Percentiles rank a stretch among this genome's conserved stretches.
Conservation (phyloP, 2,888 invertebrate species). For the Lasius platythorax region DNA sequence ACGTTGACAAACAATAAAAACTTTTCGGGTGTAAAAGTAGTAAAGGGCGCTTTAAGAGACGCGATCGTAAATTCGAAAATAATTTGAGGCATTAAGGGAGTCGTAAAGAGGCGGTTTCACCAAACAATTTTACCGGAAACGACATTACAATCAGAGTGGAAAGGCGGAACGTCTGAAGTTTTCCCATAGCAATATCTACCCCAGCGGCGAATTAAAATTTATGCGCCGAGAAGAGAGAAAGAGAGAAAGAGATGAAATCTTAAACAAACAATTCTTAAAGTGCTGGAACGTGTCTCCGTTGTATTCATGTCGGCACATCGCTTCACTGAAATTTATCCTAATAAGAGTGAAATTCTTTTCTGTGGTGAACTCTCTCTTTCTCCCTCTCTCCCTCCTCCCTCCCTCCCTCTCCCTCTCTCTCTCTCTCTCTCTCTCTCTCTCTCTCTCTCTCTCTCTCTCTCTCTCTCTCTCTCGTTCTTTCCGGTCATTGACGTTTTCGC, state of each 20-base stretch:
- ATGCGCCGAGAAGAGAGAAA: conserved; percentile 52
- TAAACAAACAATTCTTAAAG: conserved; percentile 61
- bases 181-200: conserved; percentile 59
- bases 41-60: conserved; percentile 31
- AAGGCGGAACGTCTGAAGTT: conserved; percentile 40
- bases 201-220: conserved; percentile 66
- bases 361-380: not conserved
- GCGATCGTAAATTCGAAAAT: conserved; percentile 50
- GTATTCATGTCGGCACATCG: conserved; percentile 32
- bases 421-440: not conserved
- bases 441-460: no score
- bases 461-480: not conserved
- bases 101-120: conserved; percentile 51
- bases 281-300: conserved; percentile 51
- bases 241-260: conserved; percentile 2
- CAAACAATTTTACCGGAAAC: conserved; percentile 57
- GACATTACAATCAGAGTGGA: conserved; percentile 49
- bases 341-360: conserved; percentile 16
- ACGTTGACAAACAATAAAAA: conserved; percentile 39
- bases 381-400: not conserved
- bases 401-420: not conserved
- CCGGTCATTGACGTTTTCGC: conserved; percentile 32
- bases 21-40: conserved; percentile 46
- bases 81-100: conserved; percentile 50
- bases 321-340: conserved; percentile 35